Evolutionary conservation across 2,113 vertebrate genomes (phyloP), one percentile per base, ranked within the genome.

Genomic region (Xenopus tropicalis): DNA sequence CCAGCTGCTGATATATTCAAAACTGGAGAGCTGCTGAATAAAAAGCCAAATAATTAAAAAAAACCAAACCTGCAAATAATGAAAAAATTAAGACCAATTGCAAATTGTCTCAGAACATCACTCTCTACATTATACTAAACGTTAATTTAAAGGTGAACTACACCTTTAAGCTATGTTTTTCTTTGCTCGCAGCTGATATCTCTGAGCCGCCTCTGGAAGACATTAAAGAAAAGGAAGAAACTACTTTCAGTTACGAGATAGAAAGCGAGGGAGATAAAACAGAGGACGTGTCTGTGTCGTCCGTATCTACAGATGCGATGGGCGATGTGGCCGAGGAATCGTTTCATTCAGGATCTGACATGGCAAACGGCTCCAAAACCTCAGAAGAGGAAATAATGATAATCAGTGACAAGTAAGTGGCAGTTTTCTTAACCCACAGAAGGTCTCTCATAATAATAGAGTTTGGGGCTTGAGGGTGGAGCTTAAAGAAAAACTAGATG

Each of bases 201-300:
- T 79, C 85, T 74, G 88, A 89, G 72, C 83, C 80, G 69, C 88
- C 85, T 70, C 85, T 95, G 80, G 92, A 93, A 78, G 94, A 93
- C 83, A 94, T 96, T 70, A 88, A 86, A 84, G 95, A 97, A 82
- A 93, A 91, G 77, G 94, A 97, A 77, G 95, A 97, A 82, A 82
- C 83, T 1, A 72, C 69, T 25, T 73, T 78, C 42, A 82, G 83
- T 21, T 62, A 80, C 62, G 81, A 69, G 70, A 69, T 79, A 51
- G 81, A 83, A 63, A 62, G 63, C 54, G 79, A 82, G 79, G 72
- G 75, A 59, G 16, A 74, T 68, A 75, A 78, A 78, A 73, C 20
- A 70, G 88, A 81, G 80, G 84, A 83, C 57, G 80, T 80, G 79
- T 69, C 79, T 80, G 82, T 76, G 72, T 79, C 86, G 71, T 79